phyloP scores from a whole-genome alignment of 37 sponge, comb jelly and placozoan species.

The Corticium candelabrum region DNA sequence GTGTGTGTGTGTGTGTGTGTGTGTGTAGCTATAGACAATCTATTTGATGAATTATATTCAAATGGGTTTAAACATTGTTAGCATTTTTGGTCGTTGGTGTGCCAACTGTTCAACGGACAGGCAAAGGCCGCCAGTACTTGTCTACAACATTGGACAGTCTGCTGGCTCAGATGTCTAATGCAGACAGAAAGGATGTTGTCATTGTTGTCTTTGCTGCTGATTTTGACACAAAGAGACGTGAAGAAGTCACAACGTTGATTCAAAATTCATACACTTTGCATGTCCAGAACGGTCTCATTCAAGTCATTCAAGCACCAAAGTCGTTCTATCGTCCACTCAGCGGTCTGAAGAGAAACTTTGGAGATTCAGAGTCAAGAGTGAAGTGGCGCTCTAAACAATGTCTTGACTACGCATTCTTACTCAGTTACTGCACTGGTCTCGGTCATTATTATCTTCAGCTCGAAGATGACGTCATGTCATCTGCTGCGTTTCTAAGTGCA shows the following conservation, averaged over 20 bases:
- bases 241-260: not conserved
- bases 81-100: not conserved
- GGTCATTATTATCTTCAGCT: slow-evolving; percentile 17
- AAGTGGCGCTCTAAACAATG: slow-evolving; percentile 23
- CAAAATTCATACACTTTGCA: not conserved
- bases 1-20: too few species aligned
- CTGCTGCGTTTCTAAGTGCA: not conserved
- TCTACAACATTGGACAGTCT: not conserved
- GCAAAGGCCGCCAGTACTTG: not conserved
- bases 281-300: slow-evolving; percentile 6
- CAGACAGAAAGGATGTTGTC: not conserved
- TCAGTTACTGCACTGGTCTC: not conserved
- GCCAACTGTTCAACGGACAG: slow-evolving; percentile 2
- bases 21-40: too few species aligned
- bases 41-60: too few species aligned
- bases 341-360: not conserved
- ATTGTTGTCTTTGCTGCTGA: slow-evolving; percentile 23
- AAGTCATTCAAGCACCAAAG: slow-evolving; percentile 7
- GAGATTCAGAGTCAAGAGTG: slow-evolving; percentile 11
- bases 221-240: slow-evolving; percentile 12
- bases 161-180: not conserved
- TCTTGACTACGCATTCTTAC: slow-evolving; percentile 14
- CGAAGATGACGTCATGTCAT: slow-evolving; percentile 24
- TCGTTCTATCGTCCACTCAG: slow-evolving; percentile 14
- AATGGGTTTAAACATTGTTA: too few species aligned